Evolutionary conservation across 2,888 invertebrate species (phyloP).

Genomic region (Synergus laeviventris): DNA sequence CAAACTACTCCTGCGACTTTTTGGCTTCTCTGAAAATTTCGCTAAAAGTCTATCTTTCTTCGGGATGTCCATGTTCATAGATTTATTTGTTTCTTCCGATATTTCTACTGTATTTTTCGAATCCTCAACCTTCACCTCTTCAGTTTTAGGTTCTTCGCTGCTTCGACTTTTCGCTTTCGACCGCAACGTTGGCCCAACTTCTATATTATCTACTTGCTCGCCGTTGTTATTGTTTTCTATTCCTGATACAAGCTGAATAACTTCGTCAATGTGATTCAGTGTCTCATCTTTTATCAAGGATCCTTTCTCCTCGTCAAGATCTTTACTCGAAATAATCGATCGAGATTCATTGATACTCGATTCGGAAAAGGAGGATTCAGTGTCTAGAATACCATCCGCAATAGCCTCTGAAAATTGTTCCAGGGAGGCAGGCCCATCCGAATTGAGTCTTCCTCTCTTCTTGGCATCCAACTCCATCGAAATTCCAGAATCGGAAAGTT

Average conservation of each 20-base stretch:
- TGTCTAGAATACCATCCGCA: conserved; percentile 60
- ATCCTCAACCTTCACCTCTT: conserved; percentile 57
- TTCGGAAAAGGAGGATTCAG: conserved; percentile 65
- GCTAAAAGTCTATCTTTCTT: conserved; percentile 65
- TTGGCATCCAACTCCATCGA: conserved; percentile 62
- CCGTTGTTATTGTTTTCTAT: conserved; percentile 72
- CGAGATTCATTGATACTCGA: conserved; percentile 60
- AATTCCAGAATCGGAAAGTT: conserved; percentile 73
- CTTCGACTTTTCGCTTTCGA: conserved; percentile 72
- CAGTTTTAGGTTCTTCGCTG: conserved; percentile 61
- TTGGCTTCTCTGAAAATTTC: conserved; percentile 63
- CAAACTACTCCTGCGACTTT: conserved; percentile 69
- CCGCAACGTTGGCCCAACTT: conserved; percentile 69
- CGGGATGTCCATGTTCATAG: conserved; percentile 58
- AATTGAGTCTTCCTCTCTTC: conserved; percentile 62
- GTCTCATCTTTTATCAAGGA: conserved; percentile 55
- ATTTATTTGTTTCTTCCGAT: conserved; percentile 56
- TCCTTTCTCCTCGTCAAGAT: conserved; percentile 47
- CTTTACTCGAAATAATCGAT: conserved; percentile 53
- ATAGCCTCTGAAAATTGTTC: conserved; percentile 57
- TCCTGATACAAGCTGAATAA: conserved; percentile 57
- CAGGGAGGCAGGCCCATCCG: conserved; percentile 60
- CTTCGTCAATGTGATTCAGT: conserved; percentile 57
- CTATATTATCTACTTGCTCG: conserved; percentile 64
- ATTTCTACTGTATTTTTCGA: conserved; percentile 49